A percentile compares a stretch with the other conserved stretches of the same genome.
Conservation (phyloP, 2,113 vertebrate genomes). For the Apeltes quadracus region DNA sequence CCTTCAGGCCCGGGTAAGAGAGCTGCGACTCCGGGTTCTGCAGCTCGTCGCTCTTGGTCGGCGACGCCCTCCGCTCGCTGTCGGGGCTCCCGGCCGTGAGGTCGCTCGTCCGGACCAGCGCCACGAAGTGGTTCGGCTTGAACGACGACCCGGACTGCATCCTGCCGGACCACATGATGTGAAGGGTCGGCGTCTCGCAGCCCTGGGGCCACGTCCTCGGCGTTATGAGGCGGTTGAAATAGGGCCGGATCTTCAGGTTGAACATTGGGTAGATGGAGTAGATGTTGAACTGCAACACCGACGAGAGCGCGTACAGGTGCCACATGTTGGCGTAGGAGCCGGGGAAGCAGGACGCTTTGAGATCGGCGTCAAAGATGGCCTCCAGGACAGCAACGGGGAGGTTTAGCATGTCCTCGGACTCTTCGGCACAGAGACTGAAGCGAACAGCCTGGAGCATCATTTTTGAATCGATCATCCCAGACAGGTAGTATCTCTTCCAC, state of each 20-base stretch:
- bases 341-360: conserved; percentile 94
- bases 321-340: conserved; percentile 95
- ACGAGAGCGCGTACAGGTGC: conserved; percentile 93
- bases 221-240: conserved; percentile 92
- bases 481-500: conserved; percentile 92
- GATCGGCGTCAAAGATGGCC: conserved; percentile 94
- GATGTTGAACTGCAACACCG: conserved; percentile 89
- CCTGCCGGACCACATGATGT: conserved; percentile 95
- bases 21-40: conserved; percentile 81
- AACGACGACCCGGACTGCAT: conserved; percentile 85
- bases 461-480: conserved; percentile 96
- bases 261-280: conserved; percentile 97
- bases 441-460: conserved; percentile 96
- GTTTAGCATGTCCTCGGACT: conserved; percentile 90
- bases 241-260: conserved; percentile 93
- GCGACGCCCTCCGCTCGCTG: conserved; percentile 58
- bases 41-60: conserved; percentile 79
- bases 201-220: conserved; percentile 81
- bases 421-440: conserved; percentile 92
- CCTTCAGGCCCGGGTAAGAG: conserved; percentile 87
- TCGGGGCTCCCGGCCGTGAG: conserved; percentile 55
- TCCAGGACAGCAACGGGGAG: conserved; percentile 88
- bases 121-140: conserved; percentile 89
- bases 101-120: conserved; percentile 84
- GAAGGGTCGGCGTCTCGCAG: conserved; percentile 79